Evolutionary conservation across 2,888 invertebrate species (phyloP).

Genomic region (Melipona bicolor): DNA sequence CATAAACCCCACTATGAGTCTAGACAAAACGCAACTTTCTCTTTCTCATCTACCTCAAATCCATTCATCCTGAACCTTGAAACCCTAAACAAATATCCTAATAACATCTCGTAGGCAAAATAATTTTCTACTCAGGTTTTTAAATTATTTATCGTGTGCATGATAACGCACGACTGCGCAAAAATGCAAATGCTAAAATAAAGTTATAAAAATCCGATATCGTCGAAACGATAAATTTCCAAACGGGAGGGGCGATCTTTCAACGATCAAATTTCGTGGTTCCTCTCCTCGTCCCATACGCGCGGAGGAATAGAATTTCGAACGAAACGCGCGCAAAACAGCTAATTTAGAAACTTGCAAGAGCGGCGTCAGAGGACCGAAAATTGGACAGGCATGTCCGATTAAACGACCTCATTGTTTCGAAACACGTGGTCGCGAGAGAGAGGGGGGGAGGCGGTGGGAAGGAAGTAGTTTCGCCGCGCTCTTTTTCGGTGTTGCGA

Average conservation of each 20-base stretch:
- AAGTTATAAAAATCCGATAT: neutral
- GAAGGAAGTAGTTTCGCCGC: constrained; percentile 56
- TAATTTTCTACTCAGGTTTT: no score
- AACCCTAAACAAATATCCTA: no score
- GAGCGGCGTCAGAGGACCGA: constrained; percentile 27
- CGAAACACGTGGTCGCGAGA: constrained; percentile 39
- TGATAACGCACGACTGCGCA: no score
- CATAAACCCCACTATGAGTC: no score
- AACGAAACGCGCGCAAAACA: neutral
- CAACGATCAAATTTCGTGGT: neutral
- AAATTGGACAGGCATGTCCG: constrained; percentile 60
- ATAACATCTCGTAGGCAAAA: no score
- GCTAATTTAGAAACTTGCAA: constrained; percentile 42
- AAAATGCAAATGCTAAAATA: neutral
- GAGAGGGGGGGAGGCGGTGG: neutral
- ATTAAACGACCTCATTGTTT: constrained; percentile 54
- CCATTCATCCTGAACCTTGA: no score
- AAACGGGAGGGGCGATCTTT: neutral
- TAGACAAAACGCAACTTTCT: no score
- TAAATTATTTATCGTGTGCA: no score
- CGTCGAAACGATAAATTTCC: neutral
- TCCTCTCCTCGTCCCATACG: no score
- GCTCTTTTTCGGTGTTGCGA: constrained; percentile 63
- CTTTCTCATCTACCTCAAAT: no score
- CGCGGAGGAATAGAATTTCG: neutral